Evolutionary conservation across 2,113 vertebrate genomes (phyloP).

Genomic region (Spilogale gracilis): DNA sequence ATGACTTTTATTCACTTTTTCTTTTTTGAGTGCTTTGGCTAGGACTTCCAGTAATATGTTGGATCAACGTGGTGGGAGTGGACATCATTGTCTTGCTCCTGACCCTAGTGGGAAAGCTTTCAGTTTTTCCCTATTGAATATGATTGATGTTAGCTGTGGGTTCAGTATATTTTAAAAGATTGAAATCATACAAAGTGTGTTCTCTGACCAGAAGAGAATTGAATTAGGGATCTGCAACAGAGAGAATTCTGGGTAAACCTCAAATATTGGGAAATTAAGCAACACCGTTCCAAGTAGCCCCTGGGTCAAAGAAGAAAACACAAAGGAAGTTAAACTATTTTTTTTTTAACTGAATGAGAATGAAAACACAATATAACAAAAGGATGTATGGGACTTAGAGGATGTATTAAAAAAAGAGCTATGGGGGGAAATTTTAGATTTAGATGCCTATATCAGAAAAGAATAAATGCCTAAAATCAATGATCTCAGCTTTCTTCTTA

Average conservation of each 20-base stretch:
- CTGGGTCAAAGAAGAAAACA: slow-evolving; percentile 10
- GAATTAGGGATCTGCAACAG: not conserved
- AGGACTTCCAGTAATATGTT: not conserved
- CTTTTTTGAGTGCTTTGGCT: not conserved
- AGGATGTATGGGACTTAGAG: not conserved
- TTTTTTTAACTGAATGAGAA: slow-evolving; percentile 6
- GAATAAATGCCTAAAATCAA: not conserved
- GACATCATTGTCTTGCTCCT: not conserved
- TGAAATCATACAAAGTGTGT: not conserved
- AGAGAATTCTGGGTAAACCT: slow-evolving; percentile 34
- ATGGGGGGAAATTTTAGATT: not conserved
- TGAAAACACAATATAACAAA: not conserved
- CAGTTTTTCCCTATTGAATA: not conserved
- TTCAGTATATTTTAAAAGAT: not conserved
- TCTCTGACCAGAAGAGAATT: not conserved
- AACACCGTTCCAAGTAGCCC: not conserved
- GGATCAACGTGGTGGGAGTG: not conserved
- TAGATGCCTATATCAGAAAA: not conserved
- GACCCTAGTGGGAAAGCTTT: not conserved
- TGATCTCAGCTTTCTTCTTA: not conserved
- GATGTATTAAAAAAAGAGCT: not conserved
- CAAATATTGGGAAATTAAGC: not conserved
- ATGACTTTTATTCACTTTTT: not conserved
- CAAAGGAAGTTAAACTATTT: not conserved
- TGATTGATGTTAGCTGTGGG: not conserved